These are phyloP conservation scores for Heliopora coerulea DNA, from an alignment of 92 coral and sea anemone species.

Conservation along the genomic window DNA sequence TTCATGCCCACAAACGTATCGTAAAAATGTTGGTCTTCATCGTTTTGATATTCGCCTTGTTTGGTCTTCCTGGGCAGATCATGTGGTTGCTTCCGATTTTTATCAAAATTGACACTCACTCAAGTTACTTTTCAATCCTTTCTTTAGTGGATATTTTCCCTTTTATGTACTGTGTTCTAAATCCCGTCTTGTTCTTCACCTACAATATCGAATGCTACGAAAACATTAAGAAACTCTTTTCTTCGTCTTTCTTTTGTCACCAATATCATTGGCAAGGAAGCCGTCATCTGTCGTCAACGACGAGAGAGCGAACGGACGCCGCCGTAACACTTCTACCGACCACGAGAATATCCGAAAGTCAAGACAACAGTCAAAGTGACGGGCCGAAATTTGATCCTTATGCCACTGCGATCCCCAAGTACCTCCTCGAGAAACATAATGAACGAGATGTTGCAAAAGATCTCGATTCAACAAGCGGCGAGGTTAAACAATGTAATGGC, in stretches of 20 bases:
- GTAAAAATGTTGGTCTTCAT: conserved; percentile 87
- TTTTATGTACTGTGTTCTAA: conserved; percentile 33
- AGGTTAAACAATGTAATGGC: neutral
- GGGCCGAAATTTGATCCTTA: conserved; percentile 14
- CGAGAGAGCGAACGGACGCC: neutral
- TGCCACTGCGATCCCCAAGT: conserved; percentile 27
- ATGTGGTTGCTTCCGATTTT: conserved; percentile 63
- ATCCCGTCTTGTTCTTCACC: conserved; percentile 30
- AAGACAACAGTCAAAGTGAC: conserved; percentile 32
- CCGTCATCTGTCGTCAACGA: conserved; percentile 22
- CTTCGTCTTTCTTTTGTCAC: neutral
- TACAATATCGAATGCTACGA: conserved; percentile 32
- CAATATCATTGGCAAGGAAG: neutral
- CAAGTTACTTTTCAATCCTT: conserved; percentile 10
- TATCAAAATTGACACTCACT: neutral
- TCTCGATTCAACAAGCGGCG: no score
- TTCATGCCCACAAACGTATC: conserved; percentile 45
- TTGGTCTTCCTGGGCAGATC: conserved; percentile 88
- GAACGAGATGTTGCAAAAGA: neutral
- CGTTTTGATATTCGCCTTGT: conserved; percentile 74
- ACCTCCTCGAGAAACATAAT: conserved; percentile 15
- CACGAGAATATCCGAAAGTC: conserved; percentile 26
- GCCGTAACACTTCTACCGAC: neutral
- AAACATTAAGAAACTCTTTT: neutral
- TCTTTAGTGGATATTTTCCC: conserved; percentile 25